Conservation (phyloP, 2,113 vertebrate species). For the Lasiurus borealis region DNA sequence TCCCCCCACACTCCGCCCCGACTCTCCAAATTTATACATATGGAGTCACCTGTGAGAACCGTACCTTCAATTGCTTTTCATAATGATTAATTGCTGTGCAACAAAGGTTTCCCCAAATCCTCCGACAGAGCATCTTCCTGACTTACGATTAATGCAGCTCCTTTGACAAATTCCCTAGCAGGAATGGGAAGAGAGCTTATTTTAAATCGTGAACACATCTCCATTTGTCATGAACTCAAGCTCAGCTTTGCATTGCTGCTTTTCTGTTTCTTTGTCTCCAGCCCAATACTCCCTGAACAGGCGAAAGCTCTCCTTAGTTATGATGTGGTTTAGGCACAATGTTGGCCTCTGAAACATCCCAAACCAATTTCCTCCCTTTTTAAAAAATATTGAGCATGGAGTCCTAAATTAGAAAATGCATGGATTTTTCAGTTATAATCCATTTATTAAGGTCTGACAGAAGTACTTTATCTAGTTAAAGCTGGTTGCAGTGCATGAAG, state of each 20-base stretch:
- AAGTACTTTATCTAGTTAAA: constrained; percentile 80
- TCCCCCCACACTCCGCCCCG: too few species aligned
- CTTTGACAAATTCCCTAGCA: constrained; percentile 73
- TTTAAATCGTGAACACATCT: constrained; percentile 63
- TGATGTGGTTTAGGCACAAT: constrained; percentile 40
- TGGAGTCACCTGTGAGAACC: constrained; percentile 8
- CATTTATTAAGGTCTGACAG: constrained; percentile 78
- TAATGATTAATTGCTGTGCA: constrained; percentile 78
- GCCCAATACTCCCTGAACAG: constrained; percentile 71
- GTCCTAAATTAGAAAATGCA: constrained; percentile 80
- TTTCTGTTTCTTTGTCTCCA: constrained; percentile 68
- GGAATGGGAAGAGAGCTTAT: background rate
- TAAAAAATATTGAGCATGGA: constrained; percentile 62
- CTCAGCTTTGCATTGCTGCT: background rate
- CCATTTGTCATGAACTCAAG: constrained; percentile 68
- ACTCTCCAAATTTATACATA: background rate
- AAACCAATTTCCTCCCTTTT: constrained; percentile 38
- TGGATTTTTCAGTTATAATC: constrained; percentile 81
- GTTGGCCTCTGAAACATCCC: constrained; percentile 62
- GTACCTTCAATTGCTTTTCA: constrained; percentile 56
- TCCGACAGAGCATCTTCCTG: constrained; percentile 58
- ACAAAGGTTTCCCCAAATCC: constrained; percentile 58
- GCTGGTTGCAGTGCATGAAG: constrained; percentile 71
- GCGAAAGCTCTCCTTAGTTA: constrained; percentile 56
- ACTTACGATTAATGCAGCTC: constrained; percentile 55